Evolutionary conservation across 2,888 invertebrate species (phyloP), one percentile per base, ranked within the genome.

Genomic region (Micropterix aruncella): DNA sequence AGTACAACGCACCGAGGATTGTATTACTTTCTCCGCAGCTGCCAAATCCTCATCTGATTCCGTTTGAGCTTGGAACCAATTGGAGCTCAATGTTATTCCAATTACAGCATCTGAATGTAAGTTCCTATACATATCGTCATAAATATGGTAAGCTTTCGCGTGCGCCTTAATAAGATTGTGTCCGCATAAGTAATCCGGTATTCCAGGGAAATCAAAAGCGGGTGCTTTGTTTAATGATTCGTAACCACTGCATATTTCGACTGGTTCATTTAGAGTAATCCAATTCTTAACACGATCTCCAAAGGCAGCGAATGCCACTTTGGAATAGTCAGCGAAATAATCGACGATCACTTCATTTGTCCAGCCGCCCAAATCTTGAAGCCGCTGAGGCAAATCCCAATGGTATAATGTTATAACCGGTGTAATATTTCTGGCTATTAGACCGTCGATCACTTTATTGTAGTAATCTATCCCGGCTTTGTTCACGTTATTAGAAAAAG

Each of bases 1-100:
- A 27, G 5, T 12, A 12, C 12, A 12, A 56, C 58, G 59, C 50
- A 74, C 69, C 38, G 53, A 50, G 51, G 74, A 71, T 42, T 68
- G 66, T 46, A 64, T 58, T 1, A 62, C 61, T 37, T 61, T 63
- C 50, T 75, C 69, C 1, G 75, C 70, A 1, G 75, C 73, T 2
- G 45, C 52, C 16, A 60, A 54, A 49, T 75, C 73, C 1, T 58
- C 62, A 1, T 43, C 42, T 0, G 64, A 59, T 0, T 66, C 61
- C 1, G 64, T 57, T 1, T 61, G 63, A 0, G 74, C 67, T 48
- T 71, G 66, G 45, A 60, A 54, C 70, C 72, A 74, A 1, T 59
- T 47, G 18, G 65, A 56, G 48, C 66, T 62, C 19, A 73, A 46
- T 0, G 70, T 61, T 16, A 75, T 68, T 1, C 72, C 70, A 16